Base-by-base conservation (phyloP, 30 jellyfish, hydroid and myxozoan species). In the Hydra vulgaris region DNA sequence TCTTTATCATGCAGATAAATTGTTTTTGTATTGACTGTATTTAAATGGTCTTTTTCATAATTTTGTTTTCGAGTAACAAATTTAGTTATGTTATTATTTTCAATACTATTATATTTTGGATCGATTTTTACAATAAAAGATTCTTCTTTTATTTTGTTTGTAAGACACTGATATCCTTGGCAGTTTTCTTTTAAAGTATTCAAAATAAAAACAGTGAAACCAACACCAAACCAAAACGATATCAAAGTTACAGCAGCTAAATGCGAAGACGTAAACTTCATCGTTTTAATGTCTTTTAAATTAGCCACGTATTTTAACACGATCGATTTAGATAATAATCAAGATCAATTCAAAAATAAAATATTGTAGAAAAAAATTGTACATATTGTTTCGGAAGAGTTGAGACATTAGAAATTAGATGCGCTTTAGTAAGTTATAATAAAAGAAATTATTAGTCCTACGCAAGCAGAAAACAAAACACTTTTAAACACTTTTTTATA, bases 1-100 rank as follows among this genome's bases (percentile, higher is more conserved):
- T 84, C 26, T 15, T 73, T 70, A 0, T 87, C 92, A 54, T 84
- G 72, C 24, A 84, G 72, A 25, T 25, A 69, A 17, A 84, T 84
- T 17, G 75, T 18, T 71, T 84, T 84, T 0, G 55, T 66, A 21
- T 66, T 25, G 19, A 26, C 83, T 1, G 16, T n/a, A 75, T 54
- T 75, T 25, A 25, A 67, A 27, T 26, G 52, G 0, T 75, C 83
- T 0, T 75, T 70, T 17, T 75, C 83, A 0, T 21, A 15, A 15
- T 71, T 27, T 15, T 0, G 5, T 71, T 53, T 71, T 71, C 56
- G 27, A 15, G 53, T 71, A 1, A 20, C 27, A 20, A 71, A 18
- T 20, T 71, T 71, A 20, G 21, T 71, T 23, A 27, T n/a, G 7
- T 17, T 40, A 12, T 12, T 40, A 12, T 3, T 12, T 5, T 40